Percentiles rank a stretch among this genome's conserved stretches.
Evolutionary conservation across 2,888 invertebrate species (phyloP).

Genomic region (Zootermopsis nevadensis): DNA sequence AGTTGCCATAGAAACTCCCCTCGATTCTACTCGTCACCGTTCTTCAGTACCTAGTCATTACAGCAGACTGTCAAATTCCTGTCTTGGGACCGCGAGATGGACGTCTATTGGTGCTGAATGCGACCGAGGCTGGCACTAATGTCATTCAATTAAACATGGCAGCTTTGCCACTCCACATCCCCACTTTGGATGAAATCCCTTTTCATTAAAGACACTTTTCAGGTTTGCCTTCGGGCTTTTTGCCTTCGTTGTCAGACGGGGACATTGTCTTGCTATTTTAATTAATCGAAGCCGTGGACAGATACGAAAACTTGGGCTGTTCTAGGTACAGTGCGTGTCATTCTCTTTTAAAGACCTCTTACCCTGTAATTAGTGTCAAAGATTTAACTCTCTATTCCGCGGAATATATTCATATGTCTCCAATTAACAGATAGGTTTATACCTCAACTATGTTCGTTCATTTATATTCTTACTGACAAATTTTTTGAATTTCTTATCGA

Average conservation of each 20-base stretch:
- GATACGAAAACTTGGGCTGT: no score
- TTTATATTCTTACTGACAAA: no score
- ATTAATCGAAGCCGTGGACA: background rate
- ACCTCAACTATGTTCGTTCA: no score
- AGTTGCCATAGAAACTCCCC: conserved; percentile 43
- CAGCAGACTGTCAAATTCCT: conserved; percentile 45
- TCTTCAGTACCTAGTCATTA: conserved; percentile 39
- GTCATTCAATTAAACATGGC: conserved; percentile 38
- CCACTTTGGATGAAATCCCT: background rate
- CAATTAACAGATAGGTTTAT: no score
- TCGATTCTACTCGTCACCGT: conserved; percentile 14
- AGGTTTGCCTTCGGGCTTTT: background rate
- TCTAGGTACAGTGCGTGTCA: no score
- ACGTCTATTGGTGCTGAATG: conserved; percentile 3
- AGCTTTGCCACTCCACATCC: background rate
- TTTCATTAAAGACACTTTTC: background rate
- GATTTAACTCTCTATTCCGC: no score
- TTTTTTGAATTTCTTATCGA: no score
- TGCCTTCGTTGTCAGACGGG: background rate
- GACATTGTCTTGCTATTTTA: background rate
- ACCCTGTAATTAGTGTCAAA: no score
- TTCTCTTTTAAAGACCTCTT: background rate
- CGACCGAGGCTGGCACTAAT: conserved; percentile 32
- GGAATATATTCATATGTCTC: no score
- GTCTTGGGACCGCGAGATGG: conserved; percentile 10